Percentiles rank a stretch among this genome's conserved stretches.
These are phyloP conservation scores for Cepaea nemoralis DNA, from an alignment of 1,140 invertebrate genomes.

Conservation along the genomic window DNA sequence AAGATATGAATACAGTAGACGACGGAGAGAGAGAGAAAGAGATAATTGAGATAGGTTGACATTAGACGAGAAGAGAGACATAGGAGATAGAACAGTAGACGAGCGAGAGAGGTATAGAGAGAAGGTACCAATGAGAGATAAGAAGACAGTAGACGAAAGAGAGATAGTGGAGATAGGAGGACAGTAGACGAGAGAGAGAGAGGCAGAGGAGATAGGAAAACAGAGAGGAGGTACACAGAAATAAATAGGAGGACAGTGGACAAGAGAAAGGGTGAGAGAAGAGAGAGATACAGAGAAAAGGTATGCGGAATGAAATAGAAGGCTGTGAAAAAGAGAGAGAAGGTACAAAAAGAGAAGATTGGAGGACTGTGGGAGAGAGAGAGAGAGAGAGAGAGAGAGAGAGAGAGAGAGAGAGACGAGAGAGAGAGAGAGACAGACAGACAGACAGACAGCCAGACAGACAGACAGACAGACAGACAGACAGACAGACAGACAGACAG, in stretches of 20 bases:
- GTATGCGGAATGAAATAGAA: neutral
- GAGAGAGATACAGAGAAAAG: conserved; percentile 3
- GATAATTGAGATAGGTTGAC: too few species aligned
- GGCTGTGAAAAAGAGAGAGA: neutral
- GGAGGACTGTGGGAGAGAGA: neutral
- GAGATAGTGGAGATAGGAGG: neutral
- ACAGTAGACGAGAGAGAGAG: conserved; percentile 4
- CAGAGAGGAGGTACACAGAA: conserved; percentile 16
- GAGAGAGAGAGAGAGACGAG: too few species aligned
- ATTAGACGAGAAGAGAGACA: neutral
- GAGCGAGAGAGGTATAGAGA: too few species aligned
- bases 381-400: too few species aligned
- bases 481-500: too few species aligned
- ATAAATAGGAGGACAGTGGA: neutral
- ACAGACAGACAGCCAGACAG: too few species aligned
- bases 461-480: too few species aligned
- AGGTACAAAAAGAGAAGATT: neutral
- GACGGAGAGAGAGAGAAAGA: conserved; percentile 12
- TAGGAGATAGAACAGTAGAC: neutral
- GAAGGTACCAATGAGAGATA: neutral
- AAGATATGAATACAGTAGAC: too few species aligned
- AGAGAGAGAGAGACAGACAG: too few species aligned
- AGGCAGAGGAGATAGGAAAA: conserved; percentile 20
- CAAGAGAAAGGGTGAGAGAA: neutral
- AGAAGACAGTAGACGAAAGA: too few species aligned